Evolutionary conservation across 1,140 invertebrate species (phyloP), one percentile per base, ranked within the genome.

Genomic region (Habropoda laboriosa): DNA sequence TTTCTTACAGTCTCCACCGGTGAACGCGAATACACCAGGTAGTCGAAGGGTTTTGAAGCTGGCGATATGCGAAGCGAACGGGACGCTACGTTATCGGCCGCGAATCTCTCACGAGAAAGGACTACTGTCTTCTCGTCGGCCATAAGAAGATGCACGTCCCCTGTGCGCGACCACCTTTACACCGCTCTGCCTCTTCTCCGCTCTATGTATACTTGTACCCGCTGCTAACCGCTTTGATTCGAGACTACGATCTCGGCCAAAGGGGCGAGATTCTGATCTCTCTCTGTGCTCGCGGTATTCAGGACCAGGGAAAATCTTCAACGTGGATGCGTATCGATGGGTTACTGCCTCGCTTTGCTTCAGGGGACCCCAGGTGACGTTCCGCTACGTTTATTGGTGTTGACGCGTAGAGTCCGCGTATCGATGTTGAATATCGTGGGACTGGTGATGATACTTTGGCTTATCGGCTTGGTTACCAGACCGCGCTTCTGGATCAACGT

Each of bases 71-170:
- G 72, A 58, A 68, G 57, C 63, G 66, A 71, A 60, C 78, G 78
- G 61, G 64, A 27, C 55, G 53, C n/a, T 16, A 16, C 38, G 71
- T 87, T 90, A 90, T 90, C 89, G 71, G 64, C 57, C 72, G 83
- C 79, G 78, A 74, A 90, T 90, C 89, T 87, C 84, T 86, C 86
- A 64, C 61, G 77, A 75, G 72, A 64, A 67, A 78, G 80, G 80
- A 89, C 86, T 89, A 87, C 88, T 86, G 89, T 88, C 82, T 89
- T 87, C 83, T 71, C 77, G 40, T 72, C 79, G 35, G n/a, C 81
- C 75, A 79, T 84, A 85, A 89, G 79, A 84, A 82, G 86, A 88
- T 86, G 82, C 86, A 71, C 81, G 72, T 79, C 49, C 55, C 21
- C 42, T 5, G 21, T 30, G 38, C 47, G 55, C 67, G 66, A 63